Conservation (phyloP, 1,140 invertebrate genomes). For the Lithobius niger region DNA sequence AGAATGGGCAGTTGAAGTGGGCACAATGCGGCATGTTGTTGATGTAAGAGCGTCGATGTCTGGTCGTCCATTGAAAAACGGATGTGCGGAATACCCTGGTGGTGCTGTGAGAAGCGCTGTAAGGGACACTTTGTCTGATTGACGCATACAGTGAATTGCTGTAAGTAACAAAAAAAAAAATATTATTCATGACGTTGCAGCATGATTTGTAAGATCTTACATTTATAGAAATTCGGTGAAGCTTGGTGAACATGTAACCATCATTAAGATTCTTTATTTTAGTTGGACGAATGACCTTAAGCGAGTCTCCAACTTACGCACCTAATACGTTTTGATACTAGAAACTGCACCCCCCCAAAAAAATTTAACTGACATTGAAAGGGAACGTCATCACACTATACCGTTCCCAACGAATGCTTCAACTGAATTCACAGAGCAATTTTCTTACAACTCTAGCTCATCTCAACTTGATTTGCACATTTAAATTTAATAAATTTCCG, state of each 20-base stretch:
- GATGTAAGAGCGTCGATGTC: constrained; percentile 3
- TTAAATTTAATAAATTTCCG: no score
- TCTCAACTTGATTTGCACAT: no score
- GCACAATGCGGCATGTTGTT: background rate
- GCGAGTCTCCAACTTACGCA: background rate
- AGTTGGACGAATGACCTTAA: background rate
- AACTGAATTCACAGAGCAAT: no score
- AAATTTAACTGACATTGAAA: no score
- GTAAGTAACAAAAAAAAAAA: background rate
- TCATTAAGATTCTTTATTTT: background rate
- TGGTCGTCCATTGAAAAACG: constrained; percentile 8
- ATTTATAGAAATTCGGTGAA: background rate
- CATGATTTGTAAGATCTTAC: background rate
- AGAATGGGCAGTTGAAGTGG: background rate
- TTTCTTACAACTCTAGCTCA: no score
- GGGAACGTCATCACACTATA: no score
- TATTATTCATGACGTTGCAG: background rate
- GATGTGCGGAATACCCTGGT: constrained; percentile 9
- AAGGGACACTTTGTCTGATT: background rate
- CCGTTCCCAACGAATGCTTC: no score
- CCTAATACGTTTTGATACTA: background rate
- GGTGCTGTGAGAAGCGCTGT: constrained; percentile 5
- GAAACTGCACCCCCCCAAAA: no score
- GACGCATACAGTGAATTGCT: background rate
- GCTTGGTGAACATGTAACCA: background rate